phyloP scores from a whole-genome alignment of 1,140 invertebrate species.

The Polypedilum vanderplanki region DNA sequence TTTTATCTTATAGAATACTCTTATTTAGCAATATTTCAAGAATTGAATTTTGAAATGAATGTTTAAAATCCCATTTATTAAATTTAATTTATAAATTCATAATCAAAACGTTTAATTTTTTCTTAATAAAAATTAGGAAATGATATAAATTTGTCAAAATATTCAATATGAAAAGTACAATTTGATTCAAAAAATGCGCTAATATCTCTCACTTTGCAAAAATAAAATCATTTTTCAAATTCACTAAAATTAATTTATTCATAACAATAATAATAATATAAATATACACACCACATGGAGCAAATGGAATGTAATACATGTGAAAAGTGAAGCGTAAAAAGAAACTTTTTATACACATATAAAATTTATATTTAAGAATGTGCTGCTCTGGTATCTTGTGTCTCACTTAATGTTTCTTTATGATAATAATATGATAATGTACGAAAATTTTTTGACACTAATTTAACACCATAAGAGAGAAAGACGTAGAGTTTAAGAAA shows the following conservation, averaged over 20 bases:
- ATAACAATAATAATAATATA: slow-evolving; percentile 1
- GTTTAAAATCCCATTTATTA: too few relatives aligned
- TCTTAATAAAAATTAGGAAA: too few relatives aligned
- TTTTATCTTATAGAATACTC: too few relatives aligned
- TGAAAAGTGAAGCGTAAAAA: slow-evolving; percentile 8
- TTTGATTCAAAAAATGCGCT: too few relatives aligned
- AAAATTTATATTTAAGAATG: slow-evolving; percentile 15
- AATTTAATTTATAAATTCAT: too few relatives aligned
- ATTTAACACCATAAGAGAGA: slow-evolving; percentile 19
- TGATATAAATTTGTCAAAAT: too few relatives aligned
- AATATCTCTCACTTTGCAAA: too few relatives aligned
- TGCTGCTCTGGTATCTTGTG: slow-evolving; percentile 22
- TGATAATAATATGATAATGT: slow-evolving; percentile 28
- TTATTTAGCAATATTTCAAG: too few relatives aligned
- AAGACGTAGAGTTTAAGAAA: slow-evolving; percentile 10
- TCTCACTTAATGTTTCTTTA: slow-evolving; percentile 24
- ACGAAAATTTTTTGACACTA: slow-evolving; percentile 6
- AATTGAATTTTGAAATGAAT: too few relatives aligned
- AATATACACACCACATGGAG: not conserved
- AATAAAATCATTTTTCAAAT: not conserved
- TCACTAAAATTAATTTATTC: slow-evolving; percentile 14
- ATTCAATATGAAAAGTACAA: too few relatives aligned
- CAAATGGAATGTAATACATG: slow-evolving; percentile 18
- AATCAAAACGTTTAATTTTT: too few relatives aligned
- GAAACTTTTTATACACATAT: not conserved